Percentiles rank a stretch among this genome's conserved stretches.
phyloP scores from a whole-genome alignment of 2,113 vertebrate genomes.

The Tachysurus vachellii region DNA sequence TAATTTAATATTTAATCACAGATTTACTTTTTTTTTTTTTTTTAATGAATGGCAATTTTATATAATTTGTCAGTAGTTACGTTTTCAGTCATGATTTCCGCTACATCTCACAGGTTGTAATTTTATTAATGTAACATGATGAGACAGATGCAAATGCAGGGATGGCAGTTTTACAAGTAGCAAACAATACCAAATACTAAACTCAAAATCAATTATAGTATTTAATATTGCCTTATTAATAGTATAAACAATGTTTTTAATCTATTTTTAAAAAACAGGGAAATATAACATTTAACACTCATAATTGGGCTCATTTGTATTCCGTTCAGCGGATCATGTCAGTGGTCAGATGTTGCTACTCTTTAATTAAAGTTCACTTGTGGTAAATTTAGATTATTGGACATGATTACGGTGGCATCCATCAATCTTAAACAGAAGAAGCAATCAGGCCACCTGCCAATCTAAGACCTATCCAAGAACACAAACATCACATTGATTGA shows the following conservation, averaged over 20 bases:
- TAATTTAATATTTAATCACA: not conserved
- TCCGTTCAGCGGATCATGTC: too few relatives aligned
- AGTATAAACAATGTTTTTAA: not conserved
- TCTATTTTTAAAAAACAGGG: not conserved
- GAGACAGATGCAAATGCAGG: too few relatives aligned
- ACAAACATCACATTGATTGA: not conserved
- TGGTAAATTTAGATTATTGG: not conserved
- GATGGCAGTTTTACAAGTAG: too few relatives aligned
- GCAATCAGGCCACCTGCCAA: not conserved
- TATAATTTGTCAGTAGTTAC: not conserved
- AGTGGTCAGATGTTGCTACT: too few relatives aligned
- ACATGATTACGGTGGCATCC: not conserved
- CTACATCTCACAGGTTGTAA: not conserved
- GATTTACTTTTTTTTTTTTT: not conserved
- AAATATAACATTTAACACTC: not conserved
- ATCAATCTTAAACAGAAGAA: not conserved
- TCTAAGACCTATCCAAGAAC: not conserved
- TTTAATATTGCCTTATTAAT: not conserved
- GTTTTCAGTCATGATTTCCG: not conserved
- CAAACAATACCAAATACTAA: not conserved
- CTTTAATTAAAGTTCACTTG: too few relatives aligned
- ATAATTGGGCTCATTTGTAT: too few relatives aligned
- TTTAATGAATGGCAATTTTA: not conserved
- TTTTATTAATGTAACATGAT: too few relatives aligned
- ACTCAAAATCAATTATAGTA: not conserved